Conservation (phyloP, 2,888 invertebrate genomes). For the Priocnemis perturbator region DNA sequence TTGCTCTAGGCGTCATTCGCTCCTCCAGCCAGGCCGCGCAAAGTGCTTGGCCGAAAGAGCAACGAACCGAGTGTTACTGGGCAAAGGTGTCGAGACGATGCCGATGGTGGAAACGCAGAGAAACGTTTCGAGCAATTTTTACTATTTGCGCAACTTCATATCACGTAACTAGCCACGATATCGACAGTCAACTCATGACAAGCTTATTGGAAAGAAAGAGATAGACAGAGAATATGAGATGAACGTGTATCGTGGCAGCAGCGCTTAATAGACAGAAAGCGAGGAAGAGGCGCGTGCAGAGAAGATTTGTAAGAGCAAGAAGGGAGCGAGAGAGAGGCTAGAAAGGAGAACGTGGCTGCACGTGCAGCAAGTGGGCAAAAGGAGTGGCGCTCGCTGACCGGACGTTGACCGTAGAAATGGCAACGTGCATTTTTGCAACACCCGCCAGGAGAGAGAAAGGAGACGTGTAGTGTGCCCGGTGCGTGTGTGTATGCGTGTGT, state of each 20-base stretch:
- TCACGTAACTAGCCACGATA: too few species aligned
- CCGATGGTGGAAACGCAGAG: too few species aligned
- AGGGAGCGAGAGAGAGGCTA: neutral
- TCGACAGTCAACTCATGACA: too few species aligned
- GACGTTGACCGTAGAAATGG: constrained; percentile 62
- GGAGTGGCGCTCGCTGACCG: constrained; percentile 46
- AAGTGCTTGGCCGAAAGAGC: neutral
- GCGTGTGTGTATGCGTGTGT: too few species aligned
- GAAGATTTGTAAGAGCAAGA: constrained; percentile 6
- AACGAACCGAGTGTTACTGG: neutral
- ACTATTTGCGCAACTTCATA: too few species aligned
- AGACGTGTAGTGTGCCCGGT: too few species aligned
- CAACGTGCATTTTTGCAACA: constrained; percentile 53
- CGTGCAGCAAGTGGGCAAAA: constrained; percentile 43
- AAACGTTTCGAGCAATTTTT: too few species aligned
- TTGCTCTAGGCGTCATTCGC: constrained; percentile 23
- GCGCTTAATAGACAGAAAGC: neutral
- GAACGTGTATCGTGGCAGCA: neutral
- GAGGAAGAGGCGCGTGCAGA: neutral
- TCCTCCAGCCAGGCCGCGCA: constrained; percentile 7
- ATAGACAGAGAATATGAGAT: too few species aligned
- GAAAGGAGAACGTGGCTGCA: constrained; percentile 25
- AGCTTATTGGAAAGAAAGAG: too few species aligned
- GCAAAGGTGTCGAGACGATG: too few species aligned
- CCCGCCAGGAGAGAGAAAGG: constrained; percentile 5